Evolutionary conservation across 2,888 invertebrate genomes (phyloP).

Genomic region (Plagodis pulveraria): DNA sequence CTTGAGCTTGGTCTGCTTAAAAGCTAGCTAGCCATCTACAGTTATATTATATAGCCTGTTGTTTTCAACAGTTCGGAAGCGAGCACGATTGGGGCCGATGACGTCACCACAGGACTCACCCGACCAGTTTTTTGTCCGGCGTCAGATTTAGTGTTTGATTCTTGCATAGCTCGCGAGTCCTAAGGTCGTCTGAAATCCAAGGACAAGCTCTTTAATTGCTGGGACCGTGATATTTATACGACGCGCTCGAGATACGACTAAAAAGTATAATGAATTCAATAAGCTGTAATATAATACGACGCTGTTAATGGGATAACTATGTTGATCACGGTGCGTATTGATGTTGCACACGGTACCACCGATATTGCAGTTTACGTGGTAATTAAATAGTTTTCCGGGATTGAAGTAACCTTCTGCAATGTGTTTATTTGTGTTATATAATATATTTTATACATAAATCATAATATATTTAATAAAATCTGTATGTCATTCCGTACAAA

Average conservation of each 20-base stretch:
- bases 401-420: too few relatives aligned
- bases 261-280: constrained; percentile 21
- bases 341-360: too few relatives aligned
- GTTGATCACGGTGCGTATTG: neutral
- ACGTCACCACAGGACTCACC: constrained; percentile 70
- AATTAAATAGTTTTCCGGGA: too few relatives aligned
- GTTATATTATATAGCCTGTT: constrained; percentile 54
- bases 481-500: too few relatives aligned
- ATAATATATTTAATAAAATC: too few relatives aligned
- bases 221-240: constrained; percentile 35
- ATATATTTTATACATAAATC: too few relatives aligned
- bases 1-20: constrained; percentile 25
- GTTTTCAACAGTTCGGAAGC: constrained; percentile 68
- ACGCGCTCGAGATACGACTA: constrained; percentile 19
- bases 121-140: constrained; percentile 73
- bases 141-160: constrained; percentile 79
- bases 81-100: constrained; percentile 60
- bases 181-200: constrained; percentile 70
- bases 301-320: neutral
- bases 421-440: too few relatives aligned
- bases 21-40: constrained; percentile 36
- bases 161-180: constrained; percentile 79
- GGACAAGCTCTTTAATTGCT: constrained; percentile 38
- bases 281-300: constrained; percentile 6
- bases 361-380: too few relatives aligned